A percentile compares a stretch with the other conserved stretches of the same genome.
phyloP scores from a whole-genome alignment of 2,888 invertebrate species.

The Toxonevra muliebris region DNA sequence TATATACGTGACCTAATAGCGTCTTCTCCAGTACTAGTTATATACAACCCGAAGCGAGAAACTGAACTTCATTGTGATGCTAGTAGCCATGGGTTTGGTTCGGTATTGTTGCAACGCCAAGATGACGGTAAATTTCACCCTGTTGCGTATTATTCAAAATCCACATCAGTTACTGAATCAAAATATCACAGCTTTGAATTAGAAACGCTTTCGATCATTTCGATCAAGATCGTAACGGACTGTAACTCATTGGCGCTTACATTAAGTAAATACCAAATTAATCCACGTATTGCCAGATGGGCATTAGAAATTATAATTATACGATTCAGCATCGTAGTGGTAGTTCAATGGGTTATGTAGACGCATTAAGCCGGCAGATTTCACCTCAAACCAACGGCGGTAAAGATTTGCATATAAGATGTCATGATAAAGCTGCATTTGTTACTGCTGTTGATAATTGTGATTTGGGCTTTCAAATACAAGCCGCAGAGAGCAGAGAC shows the following conservation, averaged over 20 bases:
- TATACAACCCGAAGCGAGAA: slow-evolving; percentile 46
- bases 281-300: slow-evolving; percentile 22
- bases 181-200: slow-evolving; percentile 51
- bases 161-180: slow-evolving; percentile 42
- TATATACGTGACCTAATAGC: slow-evolving; percentile 24
- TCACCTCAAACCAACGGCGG: too few species aligned
- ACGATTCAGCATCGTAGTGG: slow-evolving; percentile 28
- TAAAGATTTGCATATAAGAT: too few species aligned
- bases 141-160: slow-evolving; percentile 51
- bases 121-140: slow-evolving; percentile 47
- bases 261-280: slow-evolving; percentile 11
- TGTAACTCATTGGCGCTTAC: slow-evolving; percentile 41
- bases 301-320: slow-evolving; percentile 28
- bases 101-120: slow-evolving; percentile 48
- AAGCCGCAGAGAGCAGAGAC: too few species aligned
- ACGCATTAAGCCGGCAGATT: slow-evolving; percentile 34
- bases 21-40: slow-evolving; percentile 44
- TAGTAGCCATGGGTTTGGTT: slow-evolving; percentile 47
- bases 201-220: slow-evolving; percentile 48
- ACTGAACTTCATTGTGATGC: slow-evolving; percentile 55
- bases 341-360: slow-evolving; percentile 31
- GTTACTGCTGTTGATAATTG: too few species aligned
- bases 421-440: too few species aligned
- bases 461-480: too few species aligned
- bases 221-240: slow-evolving; percentile 49